Conservation (phyloP, 1,140 invertebrate species). For the Ectropis grisescens region DNA sequence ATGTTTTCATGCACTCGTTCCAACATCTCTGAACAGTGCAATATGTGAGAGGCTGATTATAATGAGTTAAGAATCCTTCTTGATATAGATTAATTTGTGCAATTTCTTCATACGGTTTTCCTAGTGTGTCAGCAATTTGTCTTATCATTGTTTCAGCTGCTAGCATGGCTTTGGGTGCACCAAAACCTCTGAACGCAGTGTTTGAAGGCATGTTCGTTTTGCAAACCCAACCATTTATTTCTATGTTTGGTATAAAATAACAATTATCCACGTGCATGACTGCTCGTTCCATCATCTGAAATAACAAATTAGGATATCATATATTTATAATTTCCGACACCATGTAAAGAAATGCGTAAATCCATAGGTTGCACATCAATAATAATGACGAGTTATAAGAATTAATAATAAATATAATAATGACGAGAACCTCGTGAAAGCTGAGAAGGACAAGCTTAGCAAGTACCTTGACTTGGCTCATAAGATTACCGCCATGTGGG, state of each 20-base stretch:
- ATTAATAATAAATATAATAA: too few relatives aligned
- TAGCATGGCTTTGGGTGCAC: conserved; percentile 83
- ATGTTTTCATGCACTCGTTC: conserved; percentile 75
- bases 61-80: conserved; percentile 80
- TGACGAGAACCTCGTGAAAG: too few relatives aligned
- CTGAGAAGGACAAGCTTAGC: too few relatives aligned
- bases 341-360: too few relatives aligned
- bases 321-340: too few relatives aligned
- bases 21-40: conserved; percentile 80
- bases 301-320: too few relatives aligned
- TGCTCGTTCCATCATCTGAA: conserved; percentile 74
- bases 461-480: too few relatives aligned
- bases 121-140: conserved; percentile 73
- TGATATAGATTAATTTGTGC: conserved; percentile 76
- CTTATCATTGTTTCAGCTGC: conserved; percentile 76
- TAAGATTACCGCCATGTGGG: too few relatives aligned
- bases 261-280: conserved; percentile 76
- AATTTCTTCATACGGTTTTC: conserved; percentile 54
- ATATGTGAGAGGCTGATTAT: conserved; percentile 74
- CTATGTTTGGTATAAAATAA: conserved; percentile 73
- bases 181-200: conserved; percentile 84
- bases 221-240: conserved; percentile 72
- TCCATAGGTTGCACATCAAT: too few relatives aligned
- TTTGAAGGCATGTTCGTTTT: conserved; percentile 82
- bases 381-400: too few relatives aligned